A percentile compares a stretch with the other conserved stretches of the same genome.
Conservation (phyloP, 2,888 invertebrate species). For the Mesorhabditis spiculigera region DNA sequence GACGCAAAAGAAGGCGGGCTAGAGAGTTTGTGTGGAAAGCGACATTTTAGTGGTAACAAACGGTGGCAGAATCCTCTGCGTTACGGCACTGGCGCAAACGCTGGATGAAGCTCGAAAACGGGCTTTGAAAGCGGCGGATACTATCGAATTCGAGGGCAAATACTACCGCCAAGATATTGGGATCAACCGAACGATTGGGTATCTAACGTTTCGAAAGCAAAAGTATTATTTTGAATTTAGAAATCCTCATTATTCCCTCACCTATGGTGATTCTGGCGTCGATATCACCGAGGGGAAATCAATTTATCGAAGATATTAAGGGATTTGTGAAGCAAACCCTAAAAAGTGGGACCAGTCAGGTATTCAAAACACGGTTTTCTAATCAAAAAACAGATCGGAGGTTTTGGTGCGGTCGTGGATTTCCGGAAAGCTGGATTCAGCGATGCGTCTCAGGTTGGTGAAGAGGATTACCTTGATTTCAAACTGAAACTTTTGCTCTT, state of each 20-base stretch:
- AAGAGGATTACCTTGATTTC: too few relatives aligned
- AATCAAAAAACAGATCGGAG: slow-evolving; percentile 66
- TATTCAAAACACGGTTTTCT: background rate
- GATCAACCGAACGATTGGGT: background rate
- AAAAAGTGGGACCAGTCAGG: slow-evolving; percentile 34
- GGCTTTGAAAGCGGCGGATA: slow-evolving; percentile 71
- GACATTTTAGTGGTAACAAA: too few relatives aligned
- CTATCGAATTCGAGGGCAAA: slow-evolving; percentile 77
- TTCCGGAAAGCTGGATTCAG: slow-evolving; percentile 70
- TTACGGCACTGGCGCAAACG: slow-evolving; percentile 72
- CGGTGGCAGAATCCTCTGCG: slow-evolving; percentile 82
- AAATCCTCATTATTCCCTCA: slow-evolving; percentile 55
- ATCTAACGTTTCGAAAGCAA: background rate
- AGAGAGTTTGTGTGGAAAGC: too few relatives aligned
- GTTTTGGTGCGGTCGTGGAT: slow-evolving; percentile 90
- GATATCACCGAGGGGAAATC: slow-evolving; percentile 88
- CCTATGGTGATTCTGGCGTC: slow-evolving; percentile 84
- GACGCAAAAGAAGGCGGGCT: too few relatives aligned
- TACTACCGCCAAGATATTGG: slow-evolving; percentile 85
- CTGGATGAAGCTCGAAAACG: slow-evolving; percentile 71
- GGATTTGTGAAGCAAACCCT: slow-evolving; percentile 65
- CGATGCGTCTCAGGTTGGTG: slow-evolving; percentile 71
- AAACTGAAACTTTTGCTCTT: background rate
- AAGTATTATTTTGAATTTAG: background rate
- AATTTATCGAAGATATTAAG: slow-evolving; percentile 77